Percentiles rank a stretch among this genome's conserved stretches.
phyloP scores from a whole-genome alignment of 2,888 invertebrate genomes.

The Branchellion lobata region DNA sequence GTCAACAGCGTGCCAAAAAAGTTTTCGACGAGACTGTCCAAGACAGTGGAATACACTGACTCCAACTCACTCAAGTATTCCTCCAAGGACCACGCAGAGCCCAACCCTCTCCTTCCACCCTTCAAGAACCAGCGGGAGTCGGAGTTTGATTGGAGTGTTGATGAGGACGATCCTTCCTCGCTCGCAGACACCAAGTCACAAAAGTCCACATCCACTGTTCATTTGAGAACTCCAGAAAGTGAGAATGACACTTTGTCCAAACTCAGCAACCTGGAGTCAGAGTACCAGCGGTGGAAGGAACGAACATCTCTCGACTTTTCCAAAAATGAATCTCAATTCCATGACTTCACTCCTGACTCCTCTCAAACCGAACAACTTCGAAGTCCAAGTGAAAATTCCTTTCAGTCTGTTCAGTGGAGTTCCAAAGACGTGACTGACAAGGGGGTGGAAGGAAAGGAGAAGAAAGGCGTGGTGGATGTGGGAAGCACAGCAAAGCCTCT shows the following conservation, averaged over 20 bases:
- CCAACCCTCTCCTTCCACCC: neutral
- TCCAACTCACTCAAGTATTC: slow-evolving; percentile 41
- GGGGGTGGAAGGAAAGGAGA: neutral
- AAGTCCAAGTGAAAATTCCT: neutral
- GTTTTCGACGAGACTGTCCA: slow-evolving; percentile 41
- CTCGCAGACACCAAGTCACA: neutral
- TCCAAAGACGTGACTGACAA: neutral
- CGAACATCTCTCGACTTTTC: slow-evolving; percentile 21
- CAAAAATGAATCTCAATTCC: neutral
- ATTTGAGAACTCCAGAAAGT: neutral
- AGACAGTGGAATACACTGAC: slow-evolving; percentile 46
- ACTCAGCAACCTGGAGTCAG: neutral
- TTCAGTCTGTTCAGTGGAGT: neutral
- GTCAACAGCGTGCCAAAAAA: slow-evolving; percentile 38
- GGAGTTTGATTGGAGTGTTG: slow-evolving; percentile 31
- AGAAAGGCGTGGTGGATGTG: neutral
- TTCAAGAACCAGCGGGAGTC: slow-evolving; percentile 14
- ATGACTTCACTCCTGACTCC: neutral
- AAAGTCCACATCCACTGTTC: neutral
- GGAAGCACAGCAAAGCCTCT: neutral
- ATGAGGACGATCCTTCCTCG: neutral
- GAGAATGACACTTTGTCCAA: neutral
- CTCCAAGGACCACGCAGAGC: slow-evolving; percentile 25
- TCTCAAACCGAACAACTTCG: neutral
- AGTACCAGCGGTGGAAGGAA: slow-evolving; percentile 31